Percentiles rank a stretch among this genome's conserved stretches.
phyloP scores from a whole-genome alignment of 1,140 invertebrate species.

The Drosophila jambulina region DNA sequence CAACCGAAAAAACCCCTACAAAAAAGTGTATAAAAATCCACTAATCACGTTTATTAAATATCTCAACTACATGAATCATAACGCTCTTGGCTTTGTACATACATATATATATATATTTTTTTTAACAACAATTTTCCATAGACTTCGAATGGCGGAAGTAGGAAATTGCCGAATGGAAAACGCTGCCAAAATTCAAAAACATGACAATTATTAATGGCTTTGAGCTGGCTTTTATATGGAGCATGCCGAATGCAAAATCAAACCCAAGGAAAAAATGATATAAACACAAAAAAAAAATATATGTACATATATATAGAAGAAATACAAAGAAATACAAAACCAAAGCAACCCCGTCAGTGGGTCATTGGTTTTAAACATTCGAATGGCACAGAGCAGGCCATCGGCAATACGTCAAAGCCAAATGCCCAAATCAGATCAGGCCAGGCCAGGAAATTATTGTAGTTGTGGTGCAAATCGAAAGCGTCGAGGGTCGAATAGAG shows the following conservation, averaged over 20 bases:
- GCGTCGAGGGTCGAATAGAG: not conserved
- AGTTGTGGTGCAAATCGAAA: not conserved
- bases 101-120: slow-evolving; percentile 2
- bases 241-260: slow-evolving; percentile 57
- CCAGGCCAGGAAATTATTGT: not conserved
- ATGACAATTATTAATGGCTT: slow-evolving; percentile 65
- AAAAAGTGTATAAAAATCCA: slow-evolving; percentile 28
- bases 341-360: slow-evolving; percentile 24
- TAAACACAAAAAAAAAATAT: not conserved
- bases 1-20: not conserved
- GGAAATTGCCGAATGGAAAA: slow-evolving; percentile 68
- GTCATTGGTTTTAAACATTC: slow-evolving; percentile 39
- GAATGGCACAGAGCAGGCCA: slow-evolving; percentile 33
- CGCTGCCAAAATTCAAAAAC: slow-evolving; percentile 24
- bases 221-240: slow-evolving; percentile 30
- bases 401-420: slow-evolving; percentile 10
- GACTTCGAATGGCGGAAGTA: slow-evolving; percentile 64
- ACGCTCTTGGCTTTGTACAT: not conserved
- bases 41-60: slow-evolving; percentile 63
- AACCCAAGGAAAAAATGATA: slow-evolving; percentile 2
- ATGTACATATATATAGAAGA: not conserved
- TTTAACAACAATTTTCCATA: slow-evolving; percentile 59
- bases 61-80: slow-evolving; percentile 54
- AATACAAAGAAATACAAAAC: not conserved
- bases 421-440: not conserved